Conservation (phyloP, 2,113 vertebrate genomes). For the Perognathus longimembris region DNA sequence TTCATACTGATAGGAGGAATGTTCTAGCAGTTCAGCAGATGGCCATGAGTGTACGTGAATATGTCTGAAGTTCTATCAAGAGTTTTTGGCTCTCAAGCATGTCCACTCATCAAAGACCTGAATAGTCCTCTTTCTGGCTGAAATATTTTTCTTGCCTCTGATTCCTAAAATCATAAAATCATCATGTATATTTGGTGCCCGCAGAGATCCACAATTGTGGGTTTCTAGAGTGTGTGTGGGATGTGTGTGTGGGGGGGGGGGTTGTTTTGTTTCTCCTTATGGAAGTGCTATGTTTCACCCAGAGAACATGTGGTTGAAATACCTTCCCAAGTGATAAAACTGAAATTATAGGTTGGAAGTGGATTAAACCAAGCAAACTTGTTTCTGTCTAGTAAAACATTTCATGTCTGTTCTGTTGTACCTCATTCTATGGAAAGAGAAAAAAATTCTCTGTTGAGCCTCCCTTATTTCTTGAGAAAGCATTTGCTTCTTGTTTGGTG, state of each 20-base stretch:
- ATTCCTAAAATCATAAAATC: neutral
- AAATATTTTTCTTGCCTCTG: neutral
- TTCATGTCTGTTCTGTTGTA: conserved; percentile 69
- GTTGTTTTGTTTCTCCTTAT: neutral
- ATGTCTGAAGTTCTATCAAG: neutral
- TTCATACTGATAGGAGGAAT: neutral
- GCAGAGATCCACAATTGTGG: neutral
- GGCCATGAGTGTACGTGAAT: neutral
- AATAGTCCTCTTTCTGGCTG: neutral
- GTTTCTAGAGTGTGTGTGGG: neutral
- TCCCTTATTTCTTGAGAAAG: conserved; percentile 70
- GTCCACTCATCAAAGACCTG: neutral
- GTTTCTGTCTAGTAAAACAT: conserved; percentile 19
- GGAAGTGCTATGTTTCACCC: conserved; percentile 21
- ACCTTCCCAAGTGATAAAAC: neutral
- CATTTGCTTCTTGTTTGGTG: conserved; percentile 54
- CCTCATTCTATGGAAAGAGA: neutral
- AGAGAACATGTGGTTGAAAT: conserved; percentile 17
- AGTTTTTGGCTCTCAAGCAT: neutral
- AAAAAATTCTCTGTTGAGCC: conserved; percentile 53
- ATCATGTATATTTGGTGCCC: neutral
- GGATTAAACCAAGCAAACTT: neutral
- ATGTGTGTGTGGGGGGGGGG: neutral
- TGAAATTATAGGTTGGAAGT: neutral
- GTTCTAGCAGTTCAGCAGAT: neutral